Conservation (phyloP, 1,140 invertebrate species). For the Lepidurus arcticus region DNA sequence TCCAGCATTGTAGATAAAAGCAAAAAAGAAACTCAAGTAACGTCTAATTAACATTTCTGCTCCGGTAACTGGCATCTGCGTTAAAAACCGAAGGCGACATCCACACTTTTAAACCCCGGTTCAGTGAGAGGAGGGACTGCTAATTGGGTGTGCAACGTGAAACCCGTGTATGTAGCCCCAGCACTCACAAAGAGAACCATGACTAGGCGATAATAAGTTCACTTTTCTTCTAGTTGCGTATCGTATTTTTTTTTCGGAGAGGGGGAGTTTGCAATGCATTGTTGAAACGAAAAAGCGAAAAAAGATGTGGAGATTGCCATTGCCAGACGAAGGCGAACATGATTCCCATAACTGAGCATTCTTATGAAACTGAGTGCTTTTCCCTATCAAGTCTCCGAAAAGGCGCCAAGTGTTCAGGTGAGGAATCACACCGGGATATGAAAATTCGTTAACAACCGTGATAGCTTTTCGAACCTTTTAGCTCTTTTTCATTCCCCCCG, state of each 20-base stretch:
- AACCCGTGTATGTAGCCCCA: not conserved
- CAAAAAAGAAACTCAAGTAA: not conserved
- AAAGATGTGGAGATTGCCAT: not conserved
- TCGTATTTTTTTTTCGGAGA: not conserved
- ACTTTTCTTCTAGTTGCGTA: not conserved
- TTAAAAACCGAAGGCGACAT: not conserved
- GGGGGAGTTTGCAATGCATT: not conserved
- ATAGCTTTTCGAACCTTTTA: not conserved
- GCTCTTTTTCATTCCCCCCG: not conserved
- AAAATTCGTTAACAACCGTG: constrained; percentile 10
- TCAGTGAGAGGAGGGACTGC: not conserved
- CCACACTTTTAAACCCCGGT: not conserved
- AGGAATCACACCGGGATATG: constrained; percentile 18
- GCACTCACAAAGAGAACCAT: not conserved
- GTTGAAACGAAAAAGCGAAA: not conserved
- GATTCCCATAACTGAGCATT: too few relatives aligned
- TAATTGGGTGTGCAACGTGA: constrained; percentile 11
- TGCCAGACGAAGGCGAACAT: not conserved
- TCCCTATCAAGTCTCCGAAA: not conserved
- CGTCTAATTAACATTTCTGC: not conserved
- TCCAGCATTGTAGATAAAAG: not conserved
- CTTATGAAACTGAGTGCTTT: too few relatives aligned
- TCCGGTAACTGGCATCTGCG: not conserved
- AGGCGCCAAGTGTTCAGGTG: constrained; percentile 17
- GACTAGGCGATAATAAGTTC: constrained; percentile 7